Conservation (phyloP, 2,797 vertebrate species). For the Sebastolobus altivelis region DNA sequence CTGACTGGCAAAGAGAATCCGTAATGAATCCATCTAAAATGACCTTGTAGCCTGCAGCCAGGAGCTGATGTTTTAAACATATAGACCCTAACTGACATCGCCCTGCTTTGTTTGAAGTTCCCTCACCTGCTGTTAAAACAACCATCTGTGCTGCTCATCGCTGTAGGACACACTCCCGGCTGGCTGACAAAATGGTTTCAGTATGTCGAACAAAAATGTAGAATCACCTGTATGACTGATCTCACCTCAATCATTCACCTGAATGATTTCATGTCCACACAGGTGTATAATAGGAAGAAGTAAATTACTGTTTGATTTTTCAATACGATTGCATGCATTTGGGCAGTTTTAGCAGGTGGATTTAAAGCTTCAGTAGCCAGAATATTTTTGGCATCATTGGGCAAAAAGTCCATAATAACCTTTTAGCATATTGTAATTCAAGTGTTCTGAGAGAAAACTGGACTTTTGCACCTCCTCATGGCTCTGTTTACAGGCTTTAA, state of each 20-base stretch:
- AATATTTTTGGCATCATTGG: too few relatives aligned
- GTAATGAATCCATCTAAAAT: slow-evolving; percentile 56
- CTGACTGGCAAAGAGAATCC: slow-evolving; percentile 58
- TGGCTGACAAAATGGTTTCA: slow-evolving; percentile 57
- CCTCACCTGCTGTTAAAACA: slow-evolving; percentile 77
- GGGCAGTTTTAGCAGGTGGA: background rate
- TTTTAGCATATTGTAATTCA: too few relatives aligned
- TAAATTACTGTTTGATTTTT: background rate
- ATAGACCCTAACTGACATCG: slow-evolving; percentile 58
- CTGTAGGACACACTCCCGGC: slow-evolving; percentile 57
- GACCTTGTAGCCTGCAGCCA: slow-evolving; percentile 62
- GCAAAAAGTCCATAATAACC: too few relatives aligned
- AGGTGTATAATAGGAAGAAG: background rate
- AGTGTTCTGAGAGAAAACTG: too few relatives aligned
- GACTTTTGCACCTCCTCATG: too few relatives aligned
- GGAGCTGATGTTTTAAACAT: slow-evolving; percentile 76
- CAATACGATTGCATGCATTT: background rate
- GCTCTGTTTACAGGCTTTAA: too few relatives aligned
- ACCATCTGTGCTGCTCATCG: slow-evolving; percentile 73
- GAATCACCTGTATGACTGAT: slow-evolving; percentile 10
- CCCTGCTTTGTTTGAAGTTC: slow-evolving; percentile 64
- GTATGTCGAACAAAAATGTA: slow-evolving; percentile 36
- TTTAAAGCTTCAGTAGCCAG: too few relatives aligned
- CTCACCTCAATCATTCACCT: slow-evolving; percentile 1
- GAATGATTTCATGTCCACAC: slow-evolving; percentile 11